Base-by-base conservation (phyloP, 1,140 invertebrate genomes). In the Musca vetustissima region DNA sequence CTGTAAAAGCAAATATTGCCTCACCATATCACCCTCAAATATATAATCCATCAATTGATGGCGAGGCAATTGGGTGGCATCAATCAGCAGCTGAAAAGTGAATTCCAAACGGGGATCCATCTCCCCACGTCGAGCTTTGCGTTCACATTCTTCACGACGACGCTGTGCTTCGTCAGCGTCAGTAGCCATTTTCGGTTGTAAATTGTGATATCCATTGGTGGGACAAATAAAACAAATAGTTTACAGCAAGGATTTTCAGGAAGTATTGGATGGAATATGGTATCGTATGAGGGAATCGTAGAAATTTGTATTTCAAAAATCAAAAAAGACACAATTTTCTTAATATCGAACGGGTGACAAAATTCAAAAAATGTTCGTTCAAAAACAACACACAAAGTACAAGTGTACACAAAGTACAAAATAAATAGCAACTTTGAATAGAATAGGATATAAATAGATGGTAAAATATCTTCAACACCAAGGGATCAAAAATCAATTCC, bases 21-120 rank as follows among this genome's bases (percentile, higher is more conserved):
- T 82, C 79, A 91, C 90, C 92, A 94, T 93, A 75, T 93, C 92
- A 68, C 92, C 91, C 80, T 94, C 92, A 78, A 94, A 94, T 17
- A 94, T 92, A 76, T 93, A 89, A 77, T 95, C 92, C 92, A 95
- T 94, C 53, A 94, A 91, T 75, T 93, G 91, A 76, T 92, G 90
- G 68, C 92, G 84, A 1, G 90, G 87, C 47, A 94, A 81, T 19
- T 89, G 89, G 0, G 92, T 94, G 28, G 89, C 91, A 73, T 94
- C 92, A 74, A 93, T 92, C 67, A 94, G 85, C 28, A 94, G 86
- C 78, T 94, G 93, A 83, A 95, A 94, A 24, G 91, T 90, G 80
- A 93, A 95, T 85, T 95, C 93, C 85, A 94, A 83, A 52, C 93
- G 87, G 71, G 92, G 92, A 82, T 94, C 93, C 90, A 94, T 94